Conservation (phyloP, 2,888 invertebrate genomes). For the Spodoptera exigua region DNA sequence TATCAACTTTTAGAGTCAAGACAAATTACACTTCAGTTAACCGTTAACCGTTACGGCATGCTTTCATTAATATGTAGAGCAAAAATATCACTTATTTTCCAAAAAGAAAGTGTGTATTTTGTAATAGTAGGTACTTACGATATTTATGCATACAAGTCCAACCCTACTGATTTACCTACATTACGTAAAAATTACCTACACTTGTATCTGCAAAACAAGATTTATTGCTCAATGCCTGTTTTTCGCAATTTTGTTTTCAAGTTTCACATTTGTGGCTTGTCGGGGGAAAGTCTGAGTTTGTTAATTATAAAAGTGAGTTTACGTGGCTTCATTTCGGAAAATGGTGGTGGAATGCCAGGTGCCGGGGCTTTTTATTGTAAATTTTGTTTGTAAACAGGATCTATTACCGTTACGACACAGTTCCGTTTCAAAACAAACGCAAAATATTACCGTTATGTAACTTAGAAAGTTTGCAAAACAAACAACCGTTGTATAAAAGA, state of each 20-base stretch:
- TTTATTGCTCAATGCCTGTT: slow-evolving; percentile 9
- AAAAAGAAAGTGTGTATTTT: slow-evolving; percentile 2
- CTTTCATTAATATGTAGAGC: slow-evolving; percentile 1
- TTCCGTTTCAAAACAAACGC: slow-evolving; percentile 72
- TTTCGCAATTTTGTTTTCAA: slow-evolving; percentile 18
- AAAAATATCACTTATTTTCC: slow-evolving; percentile 1
- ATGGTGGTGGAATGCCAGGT: slow-evolving; percentile 16
- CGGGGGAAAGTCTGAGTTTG: slow-evolving; percentile 23
- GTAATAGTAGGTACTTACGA: background rate
- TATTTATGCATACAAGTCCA: too few relatives aligned
- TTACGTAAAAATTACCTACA: background rate
- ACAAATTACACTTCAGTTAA: background rate
- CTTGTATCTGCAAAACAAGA: slow-evolving; percentile 20
- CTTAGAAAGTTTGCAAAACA: slow-evolving; percentile 71
- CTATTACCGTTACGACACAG: slow-evolving; percentile 68
- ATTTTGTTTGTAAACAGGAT: slow-evolving; percentile 60
- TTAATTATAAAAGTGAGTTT: slow-evolving; percentile 34
- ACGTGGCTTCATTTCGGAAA: slow-evolving; percentile 36
- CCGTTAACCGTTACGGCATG: background rate
- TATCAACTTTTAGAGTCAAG: background rate
- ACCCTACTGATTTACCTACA: too few relatives aligned
- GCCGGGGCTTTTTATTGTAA: slow-evolving; percentile 45
- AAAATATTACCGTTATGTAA: slow-evolving; percentile 72
- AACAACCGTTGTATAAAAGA: slow-evolving; percentile 29
- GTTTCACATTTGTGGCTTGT: slow-evolving; percentile 16